Base-by-base conservation (phyloP, 2,888 invertebrate genomes). In the Agonopterix alstromeriana region DNA sequence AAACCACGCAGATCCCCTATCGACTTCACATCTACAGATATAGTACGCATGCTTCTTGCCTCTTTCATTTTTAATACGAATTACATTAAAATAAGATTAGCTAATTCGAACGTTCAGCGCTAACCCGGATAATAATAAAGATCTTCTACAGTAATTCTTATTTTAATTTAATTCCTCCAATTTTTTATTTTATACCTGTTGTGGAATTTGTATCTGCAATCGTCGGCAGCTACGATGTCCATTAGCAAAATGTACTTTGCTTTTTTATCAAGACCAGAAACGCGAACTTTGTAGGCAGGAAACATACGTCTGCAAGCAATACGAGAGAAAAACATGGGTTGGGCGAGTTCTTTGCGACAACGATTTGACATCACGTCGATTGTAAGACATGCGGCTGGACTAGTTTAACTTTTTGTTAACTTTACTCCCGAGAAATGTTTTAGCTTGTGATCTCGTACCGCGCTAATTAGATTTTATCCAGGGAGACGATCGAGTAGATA, bases 191-290 rank as follows among this genome's bases (percentile, higher is more conserved):
- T 82, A 82, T 93, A 95, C 95, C 95, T 95, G 94, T 95, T 95
- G 91, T 95, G 95, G 92, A 95, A 95, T 92, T 95, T 95, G 93
- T 95, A 95, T 91, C 95, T 93, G 92, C 96, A 97, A 92, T 97
- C 97, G 91, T 98, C 97, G 71, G 97, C 96, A 76, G 97, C 96
- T 78, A 97, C 96, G 91, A 97, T 96, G 94, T 98, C 97, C 96
- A 98, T 95, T 89, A 98, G 94, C 77, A 97, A 93, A 88, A 97
- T 97, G 93, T 98, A 98, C 92, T 97, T 98, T 91, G 97, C 95
- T 91, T 96, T 95, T 92, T 96, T 97, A 93, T 98, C 97, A 90
- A 98, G 93, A 84, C 97, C 97, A 90, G 95, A 95, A 79, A 98
- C 95, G 90, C 97, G 95, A 84, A 97, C 97, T 93, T 97, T 97